A percentile compares a stretch with the other conserved stretches of the same genome.
phyloP scores from a whole-genome alignment of 1,140 invertebrate genomes.

The Geopemphigus sp. region DNA sequence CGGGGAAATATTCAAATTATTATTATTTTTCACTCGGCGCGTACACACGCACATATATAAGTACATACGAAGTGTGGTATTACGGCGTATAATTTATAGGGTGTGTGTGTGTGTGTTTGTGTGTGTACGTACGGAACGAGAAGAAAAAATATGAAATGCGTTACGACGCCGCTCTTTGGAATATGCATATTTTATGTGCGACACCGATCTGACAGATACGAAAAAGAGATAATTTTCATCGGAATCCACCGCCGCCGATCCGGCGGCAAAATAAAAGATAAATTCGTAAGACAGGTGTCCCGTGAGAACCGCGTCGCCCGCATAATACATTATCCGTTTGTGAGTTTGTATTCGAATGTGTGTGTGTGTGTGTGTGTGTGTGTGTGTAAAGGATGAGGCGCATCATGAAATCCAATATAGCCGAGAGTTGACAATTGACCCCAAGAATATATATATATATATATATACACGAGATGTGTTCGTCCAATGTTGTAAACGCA shows the following conservation, averaged over 20 bases:
- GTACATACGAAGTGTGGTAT: neutral
- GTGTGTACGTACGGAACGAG: neutral
- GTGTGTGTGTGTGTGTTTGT: neutral
- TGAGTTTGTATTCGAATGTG: constrained; percentile 10
- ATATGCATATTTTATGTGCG: constrained; percentile 47
- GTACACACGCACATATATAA: neutral
- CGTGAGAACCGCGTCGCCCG: constrained; percentile 41
- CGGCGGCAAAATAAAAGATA: constrained; percentile 48
- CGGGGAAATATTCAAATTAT: constrained; percentile 32
- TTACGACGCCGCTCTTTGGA: constrained; percentile 31
- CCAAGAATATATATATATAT: constrained; percentile 16
- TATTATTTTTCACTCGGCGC: constrained; percentile 9
- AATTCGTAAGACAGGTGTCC: constrained; percentile 49
- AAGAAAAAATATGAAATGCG: constrained; percentile 27
- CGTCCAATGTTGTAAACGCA: constrained; percentile 39
- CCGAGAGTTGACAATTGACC: constrained; percentile 48
- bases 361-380: constrained; percentile 15
- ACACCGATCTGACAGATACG: constrained; percentile 50
- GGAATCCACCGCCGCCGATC: constrained; percentile 33
- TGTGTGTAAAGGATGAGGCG: constrained; percentile 1
- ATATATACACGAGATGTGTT: neutral
- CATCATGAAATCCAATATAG: constrained; percentile 49
- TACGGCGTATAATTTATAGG: constrained; percentile 35
- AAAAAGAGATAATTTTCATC: constrained; percentile 49
- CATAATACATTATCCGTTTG: constrained; percentile 46